These are phyloP conservation scores for Sycophaga agraensis DNA, from an alignment of 1,140 invertebrate genomes.

Conservation along the genomic window DNA sequence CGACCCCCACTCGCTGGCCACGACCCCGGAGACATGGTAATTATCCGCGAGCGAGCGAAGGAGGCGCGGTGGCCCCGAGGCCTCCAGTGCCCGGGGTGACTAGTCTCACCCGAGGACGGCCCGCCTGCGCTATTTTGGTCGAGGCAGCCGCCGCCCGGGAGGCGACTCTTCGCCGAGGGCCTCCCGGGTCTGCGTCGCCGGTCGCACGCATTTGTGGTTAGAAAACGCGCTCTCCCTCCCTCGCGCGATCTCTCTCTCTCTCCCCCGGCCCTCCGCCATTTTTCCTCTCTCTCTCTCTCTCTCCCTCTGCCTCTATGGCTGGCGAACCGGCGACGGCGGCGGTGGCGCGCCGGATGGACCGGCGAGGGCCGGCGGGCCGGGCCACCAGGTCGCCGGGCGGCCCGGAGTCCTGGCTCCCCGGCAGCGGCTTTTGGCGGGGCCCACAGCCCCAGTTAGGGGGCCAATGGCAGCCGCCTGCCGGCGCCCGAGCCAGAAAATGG, in stretches of 20 bases:
- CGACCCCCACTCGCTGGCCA: background rate
- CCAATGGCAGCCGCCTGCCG: background rate
- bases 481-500: constrained; percentile 22
- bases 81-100: too few species aligned
- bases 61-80: too few species aligned
- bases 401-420: too few species aligned
- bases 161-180: background rate
- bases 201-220: constrained; percentile 19
- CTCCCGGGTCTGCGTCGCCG: too few species aligned
- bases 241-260: background rate
- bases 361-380: background rate
- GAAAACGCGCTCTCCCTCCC: constrained; percentile 8
- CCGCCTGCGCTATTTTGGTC: too few species aligned
- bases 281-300: background rate
- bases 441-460: background rate
- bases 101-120: too few species aligned
- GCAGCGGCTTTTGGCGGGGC: too few species aligned
- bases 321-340: background rate
- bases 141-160: too few species aligned
- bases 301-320: background rate
- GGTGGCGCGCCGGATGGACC: background rate
- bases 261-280: background rate
- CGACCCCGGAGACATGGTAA: constrained; percentile 12
- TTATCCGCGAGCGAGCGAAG: constrained; percentile 3
- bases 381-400: too few species aligned